These are phyloP conservation scores for Microtus montanus DNA, from an alignment of 2,113 vertebrate species.

Conservation along the genomic window DNA sequence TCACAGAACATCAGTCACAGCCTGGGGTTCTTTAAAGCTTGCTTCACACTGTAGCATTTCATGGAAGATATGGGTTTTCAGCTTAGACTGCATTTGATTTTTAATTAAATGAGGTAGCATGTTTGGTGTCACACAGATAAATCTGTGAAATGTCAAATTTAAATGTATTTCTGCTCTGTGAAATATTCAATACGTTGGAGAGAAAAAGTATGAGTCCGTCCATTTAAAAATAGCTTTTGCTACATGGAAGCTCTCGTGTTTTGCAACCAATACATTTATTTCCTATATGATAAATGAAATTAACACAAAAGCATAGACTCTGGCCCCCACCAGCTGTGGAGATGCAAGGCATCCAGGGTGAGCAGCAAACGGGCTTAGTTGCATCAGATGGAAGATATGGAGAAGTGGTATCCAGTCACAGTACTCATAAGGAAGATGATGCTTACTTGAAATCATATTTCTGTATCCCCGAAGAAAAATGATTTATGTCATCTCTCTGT, in stretches of 20 bases:
- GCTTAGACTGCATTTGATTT: background rate
- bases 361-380: background rate
- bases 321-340: background rate
- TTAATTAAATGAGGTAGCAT: slow-evolving; percentile 29
- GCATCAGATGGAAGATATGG: slow-evolving; percentile 24
- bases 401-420: background rate
- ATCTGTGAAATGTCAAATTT: slow-evolving; percentile 27
- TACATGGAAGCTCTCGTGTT: background rate
- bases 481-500: background rate
- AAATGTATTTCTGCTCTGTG: slow-evolving; percentile 52
- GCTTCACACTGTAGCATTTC: background rate
- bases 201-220: slow-evolving; percentile 24
- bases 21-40: background rate
- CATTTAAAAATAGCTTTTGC: slow-evolving; percentile 48
- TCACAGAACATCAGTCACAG: background rate
- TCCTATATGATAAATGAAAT: slow-evolving; percentile 44
- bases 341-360: background rate
- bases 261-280: background rate
- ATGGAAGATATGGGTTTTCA: background rate
- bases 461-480: background rate
- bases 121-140: slow-evolving; percentile 8
- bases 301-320: background rate
- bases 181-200: slow-evolving; percentile 26
- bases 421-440: background rate
- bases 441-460: slow-evolving; percentile 15